These are phyloP conservation scores for Sander vitreus DNA, from an alignment of 2,113 vertebrate species.

Conservation along the genomic window DNA sequence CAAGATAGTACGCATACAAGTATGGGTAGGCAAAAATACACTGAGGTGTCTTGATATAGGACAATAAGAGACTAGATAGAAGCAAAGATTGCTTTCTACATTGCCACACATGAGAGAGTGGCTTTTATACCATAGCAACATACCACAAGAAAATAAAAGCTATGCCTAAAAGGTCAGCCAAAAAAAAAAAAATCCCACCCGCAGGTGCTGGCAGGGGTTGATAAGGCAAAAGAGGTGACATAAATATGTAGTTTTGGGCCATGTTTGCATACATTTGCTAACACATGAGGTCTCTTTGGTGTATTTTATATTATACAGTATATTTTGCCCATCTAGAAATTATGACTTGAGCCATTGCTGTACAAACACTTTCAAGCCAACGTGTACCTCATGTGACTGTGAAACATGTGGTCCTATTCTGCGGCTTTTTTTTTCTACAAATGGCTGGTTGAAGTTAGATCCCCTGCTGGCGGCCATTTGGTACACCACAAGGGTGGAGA, in stretches of 20 bases:
- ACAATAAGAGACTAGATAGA: background rate
- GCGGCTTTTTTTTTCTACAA: slow-evolving; percentile 55
- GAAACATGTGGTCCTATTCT: slow-evolving; percentile 73
- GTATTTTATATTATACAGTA: slow-evolving; percentile 16
- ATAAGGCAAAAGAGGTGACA: background rate
- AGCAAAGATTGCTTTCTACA: background rate
- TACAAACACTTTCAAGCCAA: slow-evolving; percentile 44
- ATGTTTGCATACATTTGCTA: background rate
- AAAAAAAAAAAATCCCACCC: too few species aligned
- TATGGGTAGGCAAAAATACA: background rate
- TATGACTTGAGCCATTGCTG: slow-evolving; percentile 40
- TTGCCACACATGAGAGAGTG: background rate
- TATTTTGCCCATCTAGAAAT: slow-evolving; percentile 42
- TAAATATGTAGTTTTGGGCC: slow-evolving; percentile 12
- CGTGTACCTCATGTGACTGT: slow-evolving; percentile 52
- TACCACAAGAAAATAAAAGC: background rate
- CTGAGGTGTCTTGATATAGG: background rate
- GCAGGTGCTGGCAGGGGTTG: background rate
- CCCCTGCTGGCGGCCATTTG: slow-evolving; percentile 63
- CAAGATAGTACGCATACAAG: background rate
- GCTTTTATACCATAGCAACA: background rate
- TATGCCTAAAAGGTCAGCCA: background rate
- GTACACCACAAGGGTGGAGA: slow-evolving; percentile 68
- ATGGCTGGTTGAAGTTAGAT: slow-evolving; percentile 60
- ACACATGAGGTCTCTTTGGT: slow-evolving; percentile 31